Percentiles rank a stretch among this genome's conserved stretches.
Conservation (phyloP, 2,113 vertebrate species). For the Syrrhaptes paradoxus region DNA sequence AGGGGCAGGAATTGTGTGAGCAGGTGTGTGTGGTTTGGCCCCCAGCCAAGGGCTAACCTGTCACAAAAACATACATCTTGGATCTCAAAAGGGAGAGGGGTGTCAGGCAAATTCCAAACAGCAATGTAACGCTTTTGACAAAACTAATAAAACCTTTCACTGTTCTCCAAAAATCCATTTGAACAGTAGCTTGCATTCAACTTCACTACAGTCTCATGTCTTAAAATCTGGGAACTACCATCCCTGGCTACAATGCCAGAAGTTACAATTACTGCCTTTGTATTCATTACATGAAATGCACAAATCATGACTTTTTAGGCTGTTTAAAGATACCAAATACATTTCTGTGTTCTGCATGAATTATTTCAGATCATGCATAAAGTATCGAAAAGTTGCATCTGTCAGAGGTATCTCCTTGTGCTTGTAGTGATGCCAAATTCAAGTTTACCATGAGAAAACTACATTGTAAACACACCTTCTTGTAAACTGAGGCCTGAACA, state of each 20-base stretch:
- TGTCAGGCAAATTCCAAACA: background rate
- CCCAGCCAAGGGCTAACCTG: background rate
- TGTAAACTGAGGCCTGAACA: no score
- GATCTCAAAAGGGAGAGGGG: background rate
- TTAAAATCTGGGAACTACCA: background rate
- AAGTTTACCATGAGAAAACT: no score
- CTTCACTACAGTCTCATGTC: background rate
- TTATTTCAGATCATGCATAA: background rate
- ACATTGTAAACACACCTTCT: no score
- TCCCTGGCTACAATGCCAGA: background rate
- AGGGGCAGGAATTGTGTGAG: no score
- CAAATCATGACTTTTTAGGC: background rate
- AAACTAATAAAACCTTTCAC: background rate
- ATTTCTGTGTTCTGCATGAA: background rate
- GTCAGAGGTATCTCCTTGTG: background rate
- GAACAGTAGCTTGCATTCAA: background rate
- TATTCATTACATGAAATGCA: background rate
- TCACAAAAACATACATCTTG: slow-evolving; percentile 10
- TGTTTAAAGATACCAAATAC: background rate
- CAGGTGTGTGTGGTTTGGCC: no score
- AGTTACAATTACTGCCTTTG: background rate
- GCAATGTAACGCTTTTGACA: background rate
- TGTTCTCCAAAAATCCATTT: background rate
- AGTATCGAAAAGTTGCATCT: background rate
- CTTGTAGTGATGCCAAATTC: background rate